Percentiles rank a stretch among this genome's conserved stretches.
phyloP scores from a whole-genome alignment of 2,888 invertebrate species.

The Orchesella flavescens region DNA sequence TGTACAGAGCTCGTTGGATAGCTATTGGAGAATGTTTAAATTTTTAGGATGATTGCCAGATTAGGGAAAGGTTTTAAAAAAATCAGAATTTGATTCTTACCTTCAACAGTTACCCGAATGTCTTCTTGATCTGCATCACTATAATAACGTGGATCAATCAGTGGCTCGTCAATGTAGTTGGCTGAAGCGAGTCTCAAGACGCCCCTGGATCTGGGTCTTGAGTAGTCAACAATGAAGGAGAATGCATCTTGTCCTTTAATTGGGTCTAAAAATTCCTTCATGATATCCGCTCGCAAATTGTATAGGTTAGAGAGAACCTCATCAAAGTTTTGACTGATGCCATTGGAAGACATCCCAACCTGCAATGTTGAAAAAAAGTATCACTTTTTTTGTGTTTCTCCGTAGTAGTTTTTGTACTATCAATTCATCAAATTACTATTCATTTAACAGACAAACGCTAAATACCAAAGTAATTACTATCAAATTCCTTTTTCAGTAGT shows the following conservation, averaged over 20 bases:
- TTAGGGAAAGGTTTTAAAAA: too few relatives aligned
- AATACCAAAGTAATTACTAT: too few relatives aligned
- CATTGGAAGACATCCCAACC: conserved; percentile 53
- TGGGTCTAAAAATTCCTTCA: conserved; percentile 56
- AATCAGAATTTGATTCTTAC: conserved; percentile 31
- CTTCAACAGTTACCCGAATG: conserved; percentile 58
- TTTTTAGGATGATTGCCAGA: too few relatives aligned
- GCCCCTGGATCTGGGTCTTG: conserved; percentile 63
- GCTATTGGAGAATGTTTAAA: not conserved
- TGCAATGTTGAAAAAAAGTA: not conserved
- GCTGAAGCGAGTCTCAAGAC: conserved; percentile 40
- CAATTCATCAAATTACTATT: too few relatives aligned
- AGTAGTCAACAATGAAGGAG: conserved; percentile 42
- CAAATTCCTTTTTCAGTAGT: too few relatives aligned
- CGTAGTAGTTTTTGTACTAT: too few relatives aligned
- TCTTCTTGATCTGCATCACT: conserved; percentile 51
- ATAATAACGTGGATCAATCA: conserved; percentile 67
- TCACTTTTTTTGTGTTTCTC: too few relatives aligned
- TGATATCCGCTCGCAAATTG: conserved; percentile 44
- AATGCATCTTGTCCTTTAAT: conserved; percentile 64
- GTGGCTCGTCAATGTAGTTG: conserved; percentile 20
- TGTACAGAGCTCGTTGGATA: conserved; percentile 39
- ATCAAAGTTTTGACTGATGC: conserved; percentile 46
- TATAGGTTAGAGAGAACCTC: conserved; percentile 46
- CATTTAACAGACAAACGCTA: too few relatives aligned